Evolutionary conservation across 2,797 vertebrate species (phyloP).

Genomic region (Adrianichthys oophorus): DNA sequence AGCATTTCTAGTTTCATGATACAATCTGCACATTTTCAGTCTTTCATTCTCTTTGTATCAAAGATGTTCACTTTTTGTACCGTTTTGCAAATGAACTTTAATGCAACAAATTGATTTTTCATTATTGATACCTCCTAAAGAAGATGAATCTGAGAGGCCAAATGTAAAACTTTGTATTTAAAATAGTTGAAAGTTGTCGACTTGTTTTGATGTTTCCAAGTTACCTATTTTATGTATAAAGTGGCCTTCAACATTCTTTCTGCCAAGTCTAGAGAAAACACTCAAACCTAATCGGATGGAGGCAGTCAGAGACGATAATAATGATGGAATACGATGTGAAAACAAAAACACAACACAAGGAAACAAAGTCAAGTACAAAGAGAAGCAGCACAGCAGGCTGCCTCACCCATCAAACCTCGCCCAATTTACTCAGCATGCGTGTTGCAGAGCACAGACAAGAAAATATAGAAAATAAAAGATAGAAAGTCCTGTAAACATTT

Average conservation of each 20-base stretch:
- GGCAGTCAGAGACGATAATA: slow-evolving; percentile 32
- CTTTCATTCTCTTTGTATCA: too few relatives aligned
- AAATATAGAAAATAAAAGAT: slow-evolving; percentile 2
- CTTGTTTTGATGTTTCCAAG: slow-evolving; percentile 31
- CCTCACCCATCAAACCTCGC: slow-evolving; percentile 14
- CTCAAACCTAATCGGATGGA: slow-evolving; percentile 33
- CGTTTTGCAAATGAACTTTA: too few relatives aligned
- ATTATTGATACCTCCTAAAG: background rate
- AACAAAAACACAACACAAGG: slow-evolving; percentile 13
- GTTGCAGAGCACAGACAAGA: slow-evolving; percentile 2
- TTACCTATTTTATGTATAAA: slow-evolving; percentile 41
- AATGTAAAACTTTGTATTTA: slow-evolving; percentile 20
- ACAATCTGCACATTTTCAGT: too few relatives aligned
- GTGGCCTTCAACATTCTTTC: slow-evolving; percentile 19
- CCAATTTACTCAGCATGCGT: slow-evolving; percentile 20
- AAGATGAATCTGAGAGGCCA: background rate
- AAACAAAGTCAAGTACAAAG: slow-evolving; percentile 31
- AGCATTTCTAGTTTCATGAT: too few relatives aligned
- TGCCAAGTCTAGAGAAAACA: slow-evolving; percentile 28
- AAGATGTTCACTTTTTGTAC: too few relatives aligned
- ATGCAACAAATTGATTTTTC: too few relatives aligned
- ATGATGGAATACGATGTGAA: slow-evolving; percentile 21
- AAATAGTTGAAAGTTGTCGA: background rate
- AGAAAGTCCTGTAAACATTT: slow-evolving; percentile 5
- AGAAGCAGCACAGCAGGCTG: slow-evolving; percentile 10